Evolutionary conservation across 2,888 invertebrate species (phyloP).

Genomic region (Cryptosula pallasiana): DNA sequence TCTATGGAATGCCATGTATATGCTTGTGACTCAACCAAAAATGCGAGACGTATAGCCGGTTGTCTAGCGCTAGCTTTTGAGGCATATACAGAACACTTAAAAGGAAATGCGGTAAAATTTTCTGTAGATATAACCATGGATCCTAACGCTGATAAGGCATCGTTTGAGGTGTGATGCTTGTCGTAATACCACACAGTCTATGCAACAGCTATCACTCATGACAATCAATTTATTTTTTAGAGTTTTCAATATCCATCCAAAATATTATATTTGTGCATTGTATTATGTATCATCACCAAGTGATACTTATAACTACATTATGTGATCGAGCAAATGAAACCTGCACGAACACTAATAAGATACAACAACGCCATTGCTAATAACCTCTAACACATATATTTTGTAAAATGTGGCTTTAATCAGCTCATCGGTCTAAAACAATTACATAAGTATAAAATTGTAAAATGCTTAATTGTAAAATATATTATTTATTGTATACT

Average conservation of each 20-base stretch:
- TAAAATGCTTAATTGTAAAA: too few species aligned
- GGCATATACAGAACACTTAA: background rate
- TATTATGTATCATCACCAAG: too few species aligned
- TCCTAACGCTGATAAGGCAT: background rate
- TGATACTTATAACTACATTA: too few species aligned
- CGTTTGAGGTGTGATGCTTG: background rate
- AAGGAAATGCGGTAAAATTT: background rate
- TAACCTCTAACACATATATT: too few species aligned
- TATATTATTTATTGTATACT: too few species aligned
- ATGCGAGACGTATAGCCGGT: background rate
- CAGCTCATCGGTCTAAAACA: too few species aligned
- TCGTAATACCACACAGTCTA: background rate
- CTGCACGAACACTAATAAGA: too few species aligned
- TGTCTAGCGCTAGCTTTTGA: slow-evolving; percentile 7
- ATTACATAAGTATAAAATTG: too few species aligned
- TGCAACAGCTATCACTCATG: background rate
- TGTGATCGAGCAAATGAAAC: too few species aligned
- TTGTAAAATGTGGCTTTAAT: too few species aligned
- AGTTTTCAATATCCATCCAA: background rate
- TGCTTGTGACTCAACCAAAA: slow-evolving; percentile 36
- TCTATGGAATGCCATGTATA: slow-evolving; percentile 47
- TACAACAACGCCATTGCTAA: too few species aligned
- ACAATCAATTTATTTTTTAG: background rate
- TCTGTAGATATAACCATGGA: background rate
- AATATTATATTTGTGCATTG: too few species aligned